phyloP scores from a whole-genome alignment of 2,113 vertebrate genomes.

The Ciconia maguari region DNA sequence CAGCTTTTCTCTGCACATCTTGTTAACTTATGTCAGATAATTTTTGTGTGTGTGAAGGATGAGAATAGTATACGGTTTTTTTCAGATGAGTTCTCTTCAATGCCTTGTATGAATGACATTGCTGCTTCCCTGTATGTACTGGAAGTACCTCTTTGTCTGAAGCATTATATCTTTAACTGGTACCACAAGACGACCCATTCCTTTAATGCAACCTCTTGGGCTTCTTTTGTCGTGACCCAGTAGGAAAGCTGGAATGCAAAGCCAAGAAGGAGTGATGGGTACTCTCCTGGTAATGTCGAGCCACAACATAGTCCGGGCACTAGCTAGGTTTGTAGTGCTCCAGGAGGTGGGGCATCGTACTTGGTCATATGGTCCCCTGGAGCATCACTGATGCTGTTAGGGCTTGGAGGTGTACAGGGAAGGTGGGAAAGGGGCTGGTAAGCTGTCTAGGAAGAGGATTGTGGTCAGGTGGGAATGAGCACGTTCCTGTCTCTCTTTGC shows the following conservation, averaged over 20 bases:
- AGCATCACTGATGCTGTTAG: not conserved
- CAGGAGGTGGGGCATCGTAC: not conserved
- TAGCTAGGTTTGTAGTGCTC: not conserved
- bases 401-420: not conserved
- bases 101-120: not conserved
- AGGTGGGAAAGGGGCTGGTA: not conserved
- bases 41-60: not conserved
- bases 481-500: not conserved
- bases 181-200: not conserved
- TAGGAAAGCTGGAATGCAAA: not conserved
- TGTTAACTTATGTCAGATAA: not conserved
- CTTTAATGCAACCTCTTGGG: not conserved
- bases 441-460: not conserved
- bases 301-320: accelerated
- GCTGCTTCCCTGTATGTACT: not conserved
- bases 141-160: not conserved
- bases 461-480: not conserved
- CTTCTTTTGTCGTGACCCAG: not conserved
- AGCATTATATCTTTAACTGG: not conserved
- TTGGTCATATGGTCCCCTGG: not conserved
- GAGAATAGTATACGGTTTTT: not conserved
- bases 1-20: not conserved
- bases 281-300: not conserved
- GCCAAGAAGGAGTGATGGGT: not conserved
- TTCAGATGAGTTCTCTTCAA: not conserved